A percentile compares a stretch with the other conserved stretches of the same genome.
phyloP scores from a whole-genome alignment of 2,113 vertebrate species.

The Egretta garzetta region DNA sequence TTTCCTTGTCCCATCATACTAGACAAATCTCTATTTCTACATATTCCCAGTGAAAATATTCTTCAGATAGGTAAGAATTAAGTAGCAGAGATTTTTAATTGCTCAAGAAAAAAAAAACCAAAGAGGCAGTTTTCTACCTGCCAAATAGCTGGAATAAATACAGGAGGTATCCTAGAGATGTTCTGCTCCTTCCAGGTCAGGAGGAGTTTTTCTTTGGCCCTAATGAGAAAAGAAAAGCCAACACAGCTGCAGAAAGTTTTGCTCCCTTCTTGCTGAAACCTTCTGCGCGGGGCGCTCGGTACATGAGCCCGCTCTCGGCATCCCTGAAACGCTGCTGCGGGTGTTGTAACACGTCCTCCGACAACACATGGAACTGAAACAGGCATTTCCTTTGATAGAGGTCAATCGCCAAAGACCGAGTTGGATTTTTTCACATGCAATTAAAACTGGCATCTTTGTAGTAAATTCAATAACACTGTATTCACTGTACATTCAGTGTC shows the following conservation, averaged over 20 bases:
- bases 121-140: not conserved
- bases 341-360: not conserved
- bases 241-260: not conserved
- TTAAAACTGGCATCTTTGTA: not conserved
- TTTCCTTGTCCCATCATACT: not conserved
- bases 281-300: fast-evolving
- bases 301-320: fast-evolving
- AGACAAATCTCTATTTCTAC: not conserved
- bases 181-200: not conserved
- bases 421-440: not conserved
- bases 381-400: not conserved
- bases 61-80: not conserved
- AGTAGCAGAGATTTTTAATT: not conserved
- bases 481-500: not conserved
- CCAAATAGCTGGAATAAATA: not conserved
- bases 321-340: not conserved
- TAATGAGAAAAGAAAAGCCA: not conserved
- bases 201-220: not conserved
- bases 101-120: not conserved
- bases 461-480: not conserved
- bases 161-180: not conserved
- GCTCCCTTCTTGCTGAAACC: not conserved
- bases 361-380: fast-evolving
- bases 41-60: not conserved
- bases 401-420: fast-evolving